phyloP scores from a whole-genome alignment of 2,888 invertebrate genomes.

The Cheilosia vulpina region DNA sequence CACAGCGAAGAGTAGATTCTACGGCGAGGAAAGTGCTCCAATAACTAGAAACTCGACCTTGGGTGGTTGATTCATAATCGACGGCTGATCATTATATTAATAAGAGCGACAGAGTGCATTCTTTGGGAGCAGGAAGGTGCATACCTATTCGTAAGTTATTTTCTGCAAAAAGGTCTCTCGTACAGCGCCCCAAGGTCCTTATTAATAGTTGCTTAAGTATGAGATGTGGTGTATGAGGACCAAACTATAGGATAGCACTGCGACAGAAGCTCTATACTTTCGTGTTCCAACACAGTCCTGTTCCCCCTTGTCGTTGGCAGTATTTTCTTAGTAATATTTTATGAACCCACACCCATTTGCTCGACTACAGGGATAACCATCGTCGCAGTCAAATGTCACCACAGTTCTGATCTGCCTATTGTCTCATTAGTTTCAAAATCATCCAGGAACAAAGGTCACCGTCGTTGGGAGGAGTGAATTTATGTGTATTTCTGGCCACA shows the following conservation, averaged over 20 bases:
- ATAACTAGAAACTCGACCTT: constrained; percentile 30
- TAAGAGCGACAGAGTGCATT: no score
- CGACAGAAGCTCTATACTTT: no score
- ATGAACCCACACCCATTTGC: constrained; percentile 40
- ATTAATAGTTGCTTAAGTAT: no score
- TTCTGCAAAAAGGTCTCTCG: no score
- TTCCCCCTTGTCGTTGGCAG: background rate
- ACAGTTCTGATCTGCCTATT: constrained; percentile 31
- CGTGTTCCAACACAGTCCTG: background rate
- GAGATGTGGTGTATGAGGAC: no score
- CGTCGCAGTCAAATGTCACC: constrained; percentile 51
- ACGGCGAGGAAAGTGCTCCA: constrained; percentile 8
- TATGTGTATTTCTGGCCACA: constrained; percentile 28
- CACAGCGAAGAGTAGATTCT: background rate
- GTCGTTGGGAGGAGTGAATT: constrained; percentile 20
- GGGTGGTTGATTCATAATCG: background rate
- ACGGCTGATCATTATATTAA: background rate
- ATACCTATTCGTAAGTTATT: no score
- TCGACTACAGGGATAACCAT: constrained; percentile 25
- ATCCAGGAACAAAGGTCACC: constrained; percentile 39
- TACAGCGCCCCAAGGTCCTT: no score
- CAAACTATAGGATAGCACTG: no score
- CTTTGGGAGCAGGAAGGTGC: no score
- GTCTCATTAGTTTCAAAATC: constrained; percentile 5
- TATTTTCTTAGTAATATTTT: constrained; percentile 16